Percentiles rank a stretch among this genome's conserved stretches.
Evolutionary conservation across 1,140 invertebrate species (phyloP).

Genomic region (Helicoverpa zea): DNA sequence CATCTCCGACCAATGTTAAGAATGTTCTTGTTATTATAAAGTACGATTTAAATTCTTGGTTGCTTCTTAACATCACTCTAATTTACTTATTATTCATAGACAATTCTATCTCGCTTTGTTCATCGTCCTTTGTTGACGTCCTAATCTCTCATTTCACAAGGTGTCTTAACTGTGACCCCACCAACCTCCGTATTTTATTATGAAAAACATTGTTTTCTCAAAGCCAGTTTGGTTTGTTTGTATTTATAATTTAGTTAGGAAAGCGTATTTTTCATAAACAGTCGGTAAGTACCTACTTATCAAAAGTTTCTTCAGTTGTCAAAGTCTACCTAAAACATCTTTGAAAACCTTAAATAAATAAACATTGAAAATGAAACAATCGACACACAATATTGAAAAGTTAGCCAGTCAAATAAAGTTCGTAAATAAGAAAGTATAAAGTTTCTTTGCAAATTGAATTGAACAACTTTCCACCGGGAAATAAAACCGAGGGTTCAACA

Average conservation of each 20-base stretch:
- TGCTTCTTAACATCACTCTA: background rate
- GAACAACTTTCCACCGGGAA: conserved; percentile 33
- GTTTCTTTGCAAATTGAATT: conserved; percentile 48
- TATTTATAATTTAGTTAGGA: too few relatives aligned
- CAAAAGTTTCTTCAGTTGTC: too few relatives aligned
- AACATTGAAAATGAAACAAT: background rate
- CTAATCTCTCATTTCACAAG: conserved; percentile 22
- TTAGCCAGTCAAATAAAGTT: conserved; percentile 41
- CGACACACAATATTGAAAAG: conserved; percentile 33
- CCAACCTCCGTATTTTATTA: background rate
- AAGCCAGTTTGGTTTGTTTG: conserved; percentile 3
- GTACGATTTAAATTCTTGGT: conserved; percentile 10
- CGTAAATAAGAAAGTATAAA: conserved; percentile 24
- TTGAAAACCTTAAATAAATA: background rate
- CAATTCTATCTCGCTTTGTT: conserved; percentile 20
- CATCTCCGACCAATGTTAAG: conserved; percentile 24
- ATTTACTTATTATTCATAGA: conserved; percentile 35
- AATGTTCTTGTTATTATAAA: conserved; percentile 10
- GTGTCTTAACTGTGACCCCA: conserved; percentile 22
- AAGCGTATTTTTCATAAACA: too few relatives aligned
- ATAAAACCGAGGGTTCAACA: conserved; percentile 55
- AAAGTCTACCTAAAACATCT: background rate
- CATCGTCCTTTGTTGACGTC: conserved; percentile 33
- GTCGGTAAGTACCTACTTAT: too few relatives aligned
- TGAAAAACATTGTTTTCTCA: conserved; percentile 3